Conservation (phyloP, 2,888 invertebrate species). For the Metellina segmentata region DNA sequence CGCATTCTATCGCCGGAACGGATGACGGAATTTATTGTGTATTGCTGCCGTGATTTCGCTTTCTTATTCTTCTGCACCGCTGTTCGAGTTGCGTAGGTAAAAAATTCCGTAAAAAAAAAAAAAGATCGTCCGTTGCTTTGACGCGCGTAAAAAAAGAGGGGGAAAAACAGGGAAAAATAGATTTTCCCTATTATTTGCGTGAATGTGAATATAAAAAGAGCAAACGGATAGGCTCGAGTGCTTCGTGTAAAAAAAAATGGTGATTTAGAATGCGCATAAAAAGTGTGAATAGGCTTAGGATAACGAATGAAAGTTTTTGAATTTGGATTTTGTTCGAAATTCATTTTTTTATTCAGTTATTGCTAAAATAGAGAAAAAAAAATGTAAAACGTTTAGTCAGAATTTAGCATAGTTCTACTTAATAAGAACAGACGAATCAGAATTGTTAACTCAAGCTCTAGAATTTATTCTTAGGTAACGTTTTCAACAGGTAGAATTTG, state of each 20-base stretch:
- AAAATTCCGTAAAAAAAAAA: not conserved
- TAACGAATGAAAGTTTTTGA: not conserved
- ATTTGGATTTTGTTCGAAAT: not conserved
- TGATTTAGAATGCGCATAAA: not conserved
- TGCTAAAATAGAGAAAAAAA: not conserved
- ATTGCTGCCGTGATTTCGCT: conserved; percentile 12
- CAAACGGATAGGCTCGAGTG: conserved; percentile 1
- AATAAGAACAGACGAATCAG: too few relatives aligned
- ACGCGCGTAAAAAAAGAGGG: not conserved
- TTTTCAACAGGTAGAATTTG: too few relatives aligned
- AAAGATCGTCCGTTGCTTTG: not conserved
- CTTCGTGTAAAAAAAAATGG: not conserved
- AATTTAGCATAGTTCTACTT: not conserved
- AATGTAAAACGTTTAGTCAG: not conserved
- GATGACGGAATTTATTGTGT: conserved; percentile 9
- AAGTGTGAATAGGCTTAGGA: not conserved
- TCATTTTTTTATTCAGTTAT: not conserved
- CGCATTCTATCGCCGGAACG: not conserved
- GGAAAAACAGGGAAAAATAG: not conserved
- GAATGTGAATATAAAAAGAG: not conserved
- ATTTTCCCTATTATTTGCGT: not conserved
- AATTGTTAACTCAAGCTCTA: too few relatives aligned
- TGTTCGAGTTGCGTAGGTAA: not conserved
- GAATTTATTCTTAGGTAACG: too few relatives aligned
- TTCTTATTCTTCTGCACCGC: conserved; percentile 11